Evolutionary conservation across 2,113 vertebrate genomes (phyloP), one percentile per base, ranked within the genome.

Genomic region (Poeciliopsis occidentalis): DNA sequence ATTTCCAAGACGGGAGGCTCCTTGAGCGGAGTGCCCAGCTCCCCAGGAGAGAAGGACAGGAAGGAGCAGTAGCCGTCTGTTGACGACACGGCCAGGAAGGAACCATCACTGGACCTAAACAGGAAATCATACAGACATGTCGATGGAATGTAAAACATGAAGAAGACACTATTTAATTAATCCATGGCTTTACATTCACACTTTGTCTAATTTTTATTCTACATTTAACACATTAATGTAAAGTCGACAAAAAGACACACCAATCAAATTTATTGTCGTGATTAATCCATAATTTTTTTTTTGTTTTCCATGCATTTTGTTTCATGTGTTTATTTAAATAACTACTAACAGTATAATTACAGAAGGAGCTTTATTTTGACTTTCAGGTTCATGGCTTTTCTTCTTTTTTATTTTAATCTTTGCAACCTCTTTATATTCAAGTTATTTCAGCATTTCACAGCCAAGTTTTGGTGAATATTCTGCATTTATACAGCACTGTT

Each of bases 11-110:
- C 86, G 0, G 97, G 98, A 31, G 95, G 97, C 68, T 98, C 96
- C 83, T 96, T 97, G 77, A 99, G 81, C 0, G 96, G 95, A 4
- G 89, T 80, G 22, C 98, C 98, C 72, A 99, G 94, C 85, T 99
- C 97, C 0, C 91, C 95, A 8, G 95, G 90, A 81, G 95, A 95
- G 66, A 99, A 98, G 1, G 96, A 96, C 79, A 99, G 94, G 60
- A 99, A 98, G 0, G 98, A 99, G 83, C 98, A 99, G 83, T 99
- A 99, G 2, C 98, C 98, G 0, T 99, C 98, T 1, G 97, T 99
- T 87, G 98, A 99, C 19, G 97, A 97, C 62, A 99, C 96, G 1
- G 97, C 95, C 87, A 99, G 91, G 92, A 98, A 96, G 61, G 95
- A 95, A 17, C 97, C 98, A 4, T 99, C 97, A 0, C 92, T 88